phyloP scores from a whole-genome alignment of 2,113 vertebrate genomes.

The Narcine bancroftii region DNA sequence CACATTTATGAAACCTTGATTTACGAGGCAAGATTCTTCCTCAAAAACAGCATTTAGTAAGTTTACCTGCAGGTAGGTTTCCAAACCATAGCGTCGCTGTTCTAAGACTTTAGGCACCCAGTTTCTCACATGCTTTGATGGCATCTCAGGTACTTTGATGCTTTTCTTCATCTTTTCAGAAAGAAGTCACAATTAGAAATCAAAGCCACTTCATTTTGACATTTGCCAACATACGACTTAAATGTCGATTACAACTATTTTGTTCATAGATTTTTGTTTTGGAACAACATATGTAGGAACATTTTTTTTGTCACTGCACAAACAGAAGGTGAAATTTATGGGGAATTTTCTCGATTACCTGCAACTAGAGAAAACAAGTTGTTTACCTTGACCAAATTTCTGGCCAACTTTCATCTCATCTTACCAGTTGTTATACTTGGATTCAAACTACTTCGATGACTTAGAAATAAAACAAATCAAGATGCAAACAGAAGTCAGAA shows the following conservation, averaged over 20 bases:
- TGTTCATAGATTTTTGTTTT: not conserved
- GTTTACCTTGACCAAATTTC: not conserved
- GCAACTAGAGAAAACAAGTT: not conserved
- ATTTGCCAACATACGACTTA: no score
- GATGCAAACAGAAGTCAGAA: not conserved
- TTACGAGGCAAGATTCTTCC: not conserved
- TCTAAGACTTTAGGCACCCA: conserved; percentile 96
- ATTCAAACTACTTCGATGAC: not conserved
- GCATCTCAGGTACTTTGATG: conserved; percentile 91
- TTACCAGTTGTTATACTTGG: not conserved
- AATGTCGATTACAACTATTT: no score
- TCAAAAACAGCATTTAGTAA: not conserved
- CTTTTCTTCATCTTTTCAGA: conserved; percentile 80
- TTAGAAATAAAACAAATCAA: not conserved
- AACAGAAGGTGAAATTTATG: not conserved
- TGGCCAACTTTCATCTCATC: not conserved
- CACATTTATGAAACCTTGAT: conserved; percentile 9
- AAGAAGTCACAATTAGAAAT: conserved; percentile 40
- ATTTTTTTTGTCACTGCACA: not conserved
- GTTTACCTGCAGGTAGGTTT: conserved; percentile 83
- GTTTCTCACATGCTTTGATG: conserved; percentile 94
- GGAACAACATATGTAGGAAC: not conserved
- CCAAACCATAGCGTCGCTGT: conserved; percentile 84
- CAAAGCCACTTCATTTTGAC: not conserved
- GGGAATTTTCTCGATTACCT: not conserved